Conservation (phyloP, 2,797 vertebrate genomes). For the Acridotheres tristis region DNA sequence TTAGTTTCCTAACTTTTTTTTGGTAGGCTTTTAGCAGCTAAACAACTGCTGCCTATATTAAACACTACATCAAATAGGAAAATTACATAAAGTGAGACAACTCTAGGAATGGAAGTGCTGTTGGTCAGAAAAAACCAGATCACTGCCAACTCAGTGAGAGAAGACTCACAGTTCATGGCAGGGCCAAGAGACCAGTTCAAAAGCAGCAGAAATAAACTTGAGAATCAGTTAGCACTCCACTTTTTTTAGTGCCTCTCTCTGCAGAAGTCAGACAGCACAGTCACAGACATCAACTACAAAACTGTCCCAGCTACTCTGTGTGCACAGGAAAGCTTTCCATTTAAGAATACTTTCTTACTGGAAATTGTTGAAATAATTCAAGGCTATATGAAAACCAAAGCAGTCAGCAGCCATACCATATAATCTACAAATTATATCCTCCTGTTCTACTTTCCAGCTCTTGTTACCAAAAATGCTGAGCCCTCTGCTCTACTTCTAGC, state of each 20-base stretch:
- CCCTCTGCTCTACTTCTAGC: background rate
- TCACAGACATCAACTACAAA: background rate
- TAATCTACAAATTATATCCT: background rate
- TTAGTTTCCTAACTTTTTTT: background rate
- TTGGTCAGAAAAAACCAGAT: background rate
- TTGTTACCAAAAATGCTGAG: background rate
- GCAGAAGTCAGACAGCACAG: background rate
- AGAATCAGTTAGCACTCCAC: background rate
- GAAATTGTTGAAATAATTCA: background rate
- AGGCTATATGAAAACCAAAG: background rate
- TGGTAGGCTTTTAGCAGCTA: background rate
- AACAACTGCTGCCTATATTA: background rate
- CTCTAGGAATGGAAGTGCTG: background rate
- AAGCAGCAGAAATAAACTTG: background rate
- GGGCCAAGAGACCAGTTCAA: background rate
- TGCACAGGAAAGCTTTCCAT: background rate
- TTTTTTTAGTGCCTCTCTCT: background rate
- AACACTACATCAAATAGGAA: background rate
- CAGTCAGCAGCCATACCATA: background rate
- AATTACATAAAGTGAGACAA: background rate
- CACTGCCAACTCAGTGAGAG: background rate
- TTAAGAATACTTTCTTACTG: background rate
- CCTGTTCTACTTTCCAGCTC: background rate
- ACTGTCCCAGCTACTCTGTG: background rate
- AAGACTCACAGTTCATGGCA: background rate